phyloP scores from a whole-genome alignment of 2,888 invertebrate species.

The Lepidochitona cinerea region DNA sequence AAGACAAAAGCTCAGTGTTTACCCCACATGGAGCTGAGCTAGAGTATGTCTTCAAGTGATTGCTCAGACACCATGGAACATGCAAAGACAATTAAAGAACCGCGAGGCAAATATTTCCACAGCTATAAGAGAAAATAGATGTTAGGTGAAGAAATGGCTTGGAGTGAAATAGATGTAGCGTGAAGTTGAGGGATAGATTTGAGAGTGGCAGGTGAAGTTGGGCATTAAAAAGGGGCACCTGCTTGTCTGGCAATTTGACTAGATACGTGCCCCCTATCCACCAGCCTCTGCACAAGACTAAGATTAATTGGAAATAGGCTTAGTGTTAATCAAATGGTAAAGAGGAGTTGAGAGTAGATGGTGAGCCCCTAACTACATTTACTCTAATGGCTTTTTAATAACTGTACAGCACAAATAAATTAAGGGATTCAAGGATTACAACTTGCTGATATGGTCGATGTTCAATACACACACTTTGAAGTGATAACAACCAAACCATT shows the following conservation, averaged over 20 bases:
- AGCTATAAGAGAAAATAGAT: no score
- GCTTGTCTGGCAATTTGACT: not conserved
- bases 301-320: slow-evolving; percentile 6
- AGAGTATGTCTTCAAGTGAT: no score
- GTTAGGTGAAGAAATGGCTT: no score
- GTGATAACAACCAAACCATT: not conserved
- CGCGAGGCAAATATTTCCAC: no score
- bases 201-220: no score
- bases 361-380: not conserved
- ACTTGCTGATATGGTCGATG: not conserved
- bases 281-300: not conserved
- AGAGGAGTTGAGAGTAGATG: not conserved
- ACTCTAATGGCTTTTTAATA: slow-evolving; percentile 4
- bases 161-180: no score
- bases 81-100: no score
- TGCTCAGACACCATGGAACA: no score
- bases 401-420: not conserved
- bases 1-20: not conserved
- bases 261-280: not conserved
- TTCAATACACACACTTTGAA: not conserved
- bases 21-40: no score
- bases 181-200: no score
- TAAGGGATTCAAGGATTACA: not conserved
- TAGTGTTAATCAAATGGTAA: not conserved
- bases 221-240: no score